Conservation (phyloP, 2,113 vertebrate species). For the Heliornis fulica region DNA sequence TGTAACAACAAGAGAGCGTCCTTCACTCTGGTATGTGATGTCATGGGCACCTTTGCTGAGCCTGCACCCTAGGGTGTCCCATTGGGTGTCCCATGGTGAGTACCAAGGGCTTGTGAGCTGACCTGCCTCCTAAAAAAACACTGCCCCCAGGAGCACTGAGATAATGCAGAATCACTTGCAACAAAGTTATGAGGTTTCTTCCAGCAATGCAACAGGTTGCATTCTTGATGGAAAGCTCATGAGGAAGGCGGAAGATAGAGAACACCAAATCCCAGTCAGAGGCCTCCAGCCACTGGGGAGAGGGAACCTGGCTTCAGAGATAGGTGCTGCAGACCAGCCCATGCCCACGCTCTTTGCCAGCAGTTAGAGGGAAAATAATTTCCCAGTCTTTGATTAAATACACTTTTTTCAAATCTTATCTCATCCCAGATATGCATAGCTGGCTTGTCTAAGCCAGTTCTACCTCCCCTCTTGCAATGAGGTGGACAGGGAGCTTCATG, state of each 20-base stretch:
- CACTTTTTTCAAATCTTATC: background rate
- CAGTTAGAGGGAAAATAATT: background rate
- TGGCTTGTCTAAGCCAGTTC: background rate
- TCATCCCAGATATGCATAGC: background rate
- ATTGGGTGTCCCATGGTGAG: background rate
- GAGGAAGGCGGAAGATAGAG: background rate
- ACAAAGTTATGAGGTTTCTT: background rate
- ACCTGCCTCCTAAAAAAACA: too few relatives aligned
- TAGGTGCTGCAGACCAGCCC: background rate
- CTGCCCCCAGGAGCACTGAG: background rate
- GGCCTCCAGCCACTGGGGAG: background rate
- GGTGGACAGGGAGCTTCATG: background rate
- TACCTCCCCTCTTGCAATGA: background rate
- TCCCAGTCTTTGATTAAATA: background rate
- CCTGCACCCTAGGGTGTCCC: background rate
- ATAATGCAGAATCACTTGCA: background rate
- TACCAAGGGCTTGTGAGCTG: background rate
- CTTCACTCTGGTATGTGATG: background rate
- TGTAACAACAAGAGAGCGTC: rapidly evolving
- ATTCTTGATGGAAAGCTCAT: background rate
- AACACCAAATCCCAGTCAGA: background rate
- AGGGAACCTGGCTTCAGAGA: background rate
- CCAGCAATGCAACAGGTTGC: background rate
- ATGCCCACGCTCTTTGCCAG: background rate
- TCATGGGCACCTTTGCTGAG: background rate